phyloP scores from a whole-genome alignment of 2,113 vertebrate species.

The Tragelaphus imberbis region DNA sequence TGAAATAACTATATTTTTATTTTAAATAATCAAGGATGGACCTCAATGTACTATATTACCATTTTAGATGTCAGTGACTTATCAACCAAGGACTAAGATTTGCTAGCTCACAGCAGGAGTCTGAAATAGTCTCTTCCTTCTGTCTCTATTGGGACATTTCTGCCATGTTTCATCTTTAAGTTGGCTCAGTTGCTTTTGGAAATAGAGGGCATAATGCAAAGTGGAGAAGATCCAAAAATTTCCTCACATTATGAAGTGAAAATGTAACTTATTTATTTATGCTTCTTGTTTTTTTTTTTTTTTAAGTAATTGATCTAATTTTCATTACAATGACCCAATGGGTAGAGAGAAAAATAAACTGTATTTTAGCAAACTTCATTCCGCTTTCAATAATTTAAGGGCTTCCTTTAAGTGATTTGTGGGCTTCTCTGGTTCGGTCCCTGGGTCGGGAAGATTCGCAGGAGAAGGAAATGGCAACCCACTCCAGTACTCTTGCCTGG shows the following conservation, averaged over 20 bases:
- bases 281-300: neutral
- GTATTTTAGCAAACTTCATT: neutral
- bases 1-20: neutral
- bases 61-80: neutral
- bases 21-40: neutral
- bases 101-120: neutral
- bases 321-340: neutral
- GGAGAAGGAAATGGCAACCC: too few relatives aligned
- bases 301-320: neutral
- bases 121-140: neutral
- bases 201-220: neutral
- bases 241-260: neutral
- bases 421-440: neutral
- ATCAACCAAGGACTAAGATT: neutral
- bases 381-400: neutral
- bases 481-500: too few relatives aligned
- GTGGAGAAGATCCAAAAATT: neutral
- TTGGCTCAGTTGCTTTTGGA: neutral
- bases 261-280: neutral
- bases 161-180: neutral
- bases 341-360: neutral
- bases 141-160: neutral
- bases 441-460: too few relatives aligned
- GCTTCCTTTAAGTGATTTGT: neutral
- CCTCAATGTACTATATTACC: neutral